Base-by-base conservation (phyloP, 2,797 vertebrate species). In the Rhinella marina region DNA sequence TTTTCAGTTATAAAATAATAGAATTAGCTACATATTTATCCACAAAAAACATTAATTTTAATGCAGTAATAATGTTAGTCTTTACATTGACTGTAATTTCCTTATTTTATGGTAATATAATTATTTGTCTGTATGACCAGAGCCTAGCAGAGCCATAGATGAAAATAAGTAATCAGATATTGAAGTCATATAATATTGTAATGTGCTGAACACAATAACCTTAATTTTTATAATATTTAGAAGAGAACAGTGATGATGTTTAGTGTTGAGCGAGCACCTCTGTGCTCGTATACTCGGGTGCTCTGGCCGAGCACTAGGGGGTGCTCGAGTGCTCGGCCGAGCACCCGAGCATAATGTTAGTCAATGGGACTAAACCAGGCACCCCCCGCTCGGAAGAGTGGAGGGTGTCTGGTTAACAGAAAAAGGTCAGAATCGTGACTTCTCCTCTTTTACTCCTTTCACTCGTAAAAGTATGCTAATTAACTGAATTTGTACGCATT, bases 51-150 rank as follows among this genome's bases (percentile, higher is more conserved):
- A 77, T 54, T 66, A 85, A 4, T 75, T 23, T 61, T 75, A 84
- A 76, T 41, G 32, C 32, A 41, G 41, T 85, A 76, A 85, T 76
- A 48, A 84, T 32, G 73, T 64, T 85, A 41, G 16, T 29, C 64
- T 77, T 4, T 62, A 14, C 59, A 52, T n/a, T 78, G 59, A 78
- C 57, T 78, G 41, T 66, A 78, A 64, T 66, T 78, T 85, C 12
- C 50, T 85, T 77, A 27, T 62, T 54, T 9, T 25, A 62, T 25
- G 48, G 41, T 76, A 85, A 52, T 52, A 50, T 48, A 64, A 66
- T 64, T 64, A 78, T 56, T 23, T 48, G 7, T 78, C 23, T 32
- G 10, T 29, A 72, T 29, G 66, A 23, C 61, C 41, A 84, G 52
- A 73, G 21, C 57, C 29, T 76, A 57, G 14, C 72, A 62, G 11